A percentile compares a stretch with the other conserved stretches of the same genome.
Conservation (phyloP, 2,113 vertebrate genomes). For the Trematomus loennbergii region DNA sequence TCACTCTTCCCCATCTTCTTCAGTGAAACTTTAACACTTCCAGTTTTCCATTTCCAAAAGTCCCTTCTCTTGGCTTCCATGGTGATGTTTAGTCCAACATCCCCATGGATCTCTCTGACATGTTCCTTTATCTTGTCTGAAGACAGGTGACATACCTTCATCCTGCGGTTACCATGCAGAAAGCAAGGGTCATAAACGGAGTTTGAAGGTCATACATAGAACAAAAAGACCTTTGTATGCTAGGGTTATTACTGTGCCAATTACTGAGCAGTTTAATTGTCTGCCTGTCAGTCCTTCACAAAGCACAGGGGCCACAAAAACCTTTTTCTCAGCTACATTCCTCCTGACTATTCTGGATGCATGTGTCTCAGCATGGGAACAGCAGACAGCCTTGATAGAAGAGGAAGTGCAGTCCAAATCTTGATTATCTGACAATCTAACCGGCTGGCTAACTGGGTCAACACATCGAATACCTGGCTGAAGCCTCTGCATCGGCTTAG, state of each 20-base stretch:
- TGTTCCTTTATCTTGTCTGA: constrained; percentile 4
- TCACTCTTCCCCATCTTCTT: constrained; percentile 34
- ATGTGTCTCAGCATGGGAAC: constrained; percentile 14
- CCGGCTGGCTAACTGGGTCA: constrained; percentile 31
- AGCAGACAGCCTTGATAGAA: constrained; percentile 16
- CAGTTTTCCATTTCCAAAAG: constrained; percentile 35
- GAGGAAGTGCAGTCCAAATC: constrained; percentile 11
- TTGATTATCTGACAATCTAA: constrained; percentile 42
- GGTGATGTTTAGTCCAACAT: constrained; percentile 26
- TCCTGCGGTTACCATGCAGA: constrained; percentile 14
- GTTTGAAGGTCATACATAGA: constrained; percentile 55
- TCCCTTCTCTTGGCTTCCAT: constrained; percentile 20
- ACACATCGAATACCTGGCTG: constrained; percentile 36
- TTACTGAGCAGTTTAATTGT: constrained; percentile 39
- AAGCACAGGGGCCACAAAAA: constrained; percentile 35
- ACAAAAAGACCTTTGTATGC: constrained; percentile 44
- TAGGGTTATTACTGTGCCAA: constrained; percentile 17
- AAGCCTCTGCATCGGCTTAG: constrained; percentile 29
- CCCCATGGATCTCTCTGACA: constrained; percentile 4
- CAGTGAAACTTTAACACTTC: constrained; percentile 34
- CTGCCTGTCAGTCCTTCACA: constrained; percentile 26
- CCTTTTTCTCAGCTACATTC: constrained; percentile 18
- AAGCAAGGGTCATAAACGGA: constrained; percentile 25
- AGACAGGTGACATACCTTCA: constrained; percentile 32
- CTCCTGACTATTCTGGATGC: constrained; percentile 17